These are phyloP conservation scores for Leptopilina syphax DNA, from an alignment of 2,888 invertebrate species.

Conservation along the genomic window DNA sequence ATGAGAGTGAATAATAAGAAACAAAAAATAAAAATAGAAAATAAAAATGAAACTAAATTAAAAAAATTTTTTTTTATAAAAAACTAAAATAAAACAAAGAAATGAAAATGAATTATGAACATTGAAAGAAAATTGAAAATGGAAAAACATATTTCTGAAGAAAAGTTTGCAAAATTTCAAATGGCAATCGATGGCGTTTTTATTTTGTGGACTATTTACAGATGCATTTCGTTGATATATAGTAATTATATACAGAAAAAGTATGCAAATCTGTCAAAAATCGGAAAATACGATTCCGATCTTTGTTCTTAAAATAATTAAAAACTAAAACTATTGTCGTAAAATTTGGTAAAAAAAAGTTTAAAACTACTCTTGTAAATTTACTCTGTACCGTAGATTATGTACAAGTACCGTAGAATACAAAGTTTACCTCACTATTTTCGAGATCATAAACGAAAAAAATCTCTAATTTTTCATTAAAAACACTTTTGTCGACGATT, in stretches of 20 bases:
- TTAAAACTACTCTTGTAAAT: constrained; percentile 46
- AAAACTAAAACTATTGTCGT: constrained; percentile 16
- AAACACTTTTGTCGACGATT: constrained; percentile 7
- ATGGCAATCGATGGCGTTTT: constrained; percentile 71
- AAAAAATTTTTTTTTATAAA: too few species aligned
- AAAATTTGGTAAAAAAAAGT: constrained; percentile 46
- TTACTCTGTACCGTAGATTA: constrained; percentile 43
- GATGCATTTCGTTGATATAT: constrained; percentile 65
- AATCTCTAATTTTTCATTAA: neutral
- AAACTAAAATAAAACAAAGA: too few species aligned
- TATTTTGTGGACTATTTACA: constrained; percentile 74
- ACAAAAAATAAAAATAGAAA: too few species aligned
- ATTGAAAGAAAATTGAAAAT: neutral
- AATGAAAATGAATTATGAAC: too few species aligned
- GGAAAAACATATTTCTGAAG: neutral
- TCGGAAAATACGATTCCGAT: constrained; percentile 44
- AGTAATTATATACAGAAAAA: constrained; percentile 60
- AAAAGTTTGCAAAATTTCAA: neutral
- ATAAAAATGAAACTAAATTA: too few species aligned
- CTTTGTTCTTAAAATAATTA: constrained; percentile 21
- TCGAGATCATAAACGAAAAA: constrained; percentile 27
- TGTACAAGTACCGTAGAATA: constrained; percentile 43
- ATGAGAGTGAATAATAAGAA: too few species aligned
- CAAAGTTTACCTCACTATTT: constrained; percentile 15
- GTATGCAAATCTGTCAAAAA: constrained; percentile 56